Evolutionary conservation across 1,140 invertebrate genomes (phyloP).

Genomic region (Danaus melanippus): DNA sequence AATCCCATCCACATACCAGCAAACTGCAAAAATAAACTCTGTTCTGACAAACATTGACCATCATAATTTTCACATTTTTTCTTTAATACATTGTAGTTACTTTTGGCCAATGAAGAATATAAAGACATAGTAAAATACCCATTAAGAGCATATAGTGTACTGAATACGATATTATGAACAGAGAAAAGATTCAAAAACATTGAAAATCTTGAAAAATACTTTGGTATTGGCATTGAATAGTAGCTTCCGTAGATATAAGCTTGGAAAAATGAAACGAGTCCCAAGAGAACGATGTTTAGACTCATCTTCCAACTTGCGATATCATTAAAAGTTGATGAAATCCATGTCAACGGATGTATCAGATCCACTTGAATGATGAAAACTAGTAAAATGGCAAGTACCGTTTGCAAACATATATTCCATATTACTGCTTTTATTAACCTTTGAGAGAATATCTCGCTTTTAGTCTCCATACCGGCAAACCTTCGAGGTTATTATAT

Average conservation of each 20-base stretch:
- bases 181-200: slow-evolving; percentile 75
- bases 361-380: slow-evolving; percentile 54
- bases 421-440: slow-evolving; percentile 53
- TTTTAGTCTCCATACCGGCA: slow-evolving; percentile 53
- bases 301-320: slow-evolving; percentile 60
- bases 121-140: slow-evolving; percentile 75
- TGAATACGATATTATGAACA: slow-evolving; percentile 73
- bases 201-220: slow-evolving; percentile 75
- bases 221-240: slow-evolving; percentile 53
- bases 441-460: slow-evolving; percentile 61
- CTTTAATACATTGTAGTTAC: slow-evolving; percentile 67
- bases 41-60: slow-evolving; percentile 58
- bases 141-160: slow-evolving; percentile 72
- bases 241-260: slow-evolving; percentile 62
- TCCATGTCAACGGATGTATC: slow-evolving; percentile 53
- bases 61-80: slow-evolving; percentile 54
- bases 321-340: slow-evolving; percentile 48
- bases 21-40: slow-evolving; percentile 74
- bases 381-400: slow-evolving; percentile 49
- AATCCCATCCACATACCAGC: slow-evolving; percentile 80
- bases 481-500: slow-evolving; percentile 14
- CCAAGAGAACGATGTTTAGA: slow-evolving; percentile 51
- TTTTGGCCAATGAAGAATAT: slow-evolving; percentile 74
- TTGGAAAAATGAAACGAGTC: slow-evolving; percentile 59
- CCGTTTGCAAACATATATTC: slow-evolving; percentile 53